Conservation (phyloP, 1,140 invertebrate genomes). For the Drosophila yakuba region DNA sequence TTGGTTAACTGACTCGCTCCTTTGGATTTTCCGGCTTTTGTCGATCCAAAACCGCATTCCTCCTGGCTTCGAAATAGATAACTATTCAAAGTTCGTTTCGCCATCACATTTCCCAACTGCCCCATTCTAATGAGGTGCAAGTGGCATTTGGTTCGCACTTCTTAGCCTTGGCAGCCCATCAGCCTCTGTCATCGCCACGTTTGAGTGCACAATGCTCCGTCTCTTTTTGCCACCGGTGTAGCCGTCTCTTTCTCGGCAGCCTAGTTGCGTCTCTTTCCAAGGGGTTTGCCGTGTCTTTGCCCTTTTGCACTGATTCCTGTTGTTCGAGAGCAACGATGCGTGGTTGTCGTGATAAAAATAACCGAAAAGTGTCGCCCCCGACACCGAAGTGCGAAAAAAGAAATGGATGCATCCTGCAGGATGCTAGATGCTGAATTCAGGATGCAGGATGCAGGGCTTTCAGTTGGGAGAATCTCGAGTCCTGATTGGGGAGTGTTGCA, state of each 20-base stretch:
- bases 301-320: constrained; percentile 68
- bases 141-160: constrained; percentile 2
- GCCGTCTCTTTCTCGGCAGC: not conserved
- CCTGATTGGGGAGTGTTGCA: constrained; percentile 28
- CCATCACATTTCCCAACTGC: not conserved
- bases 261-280: constrained; percentile 7
- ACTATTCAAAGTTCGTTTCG: not conserved
- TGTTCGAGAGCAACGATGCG: constrained; percentile 76
- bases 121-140: constrained; percentile 20
- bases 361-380: constrained; percentile 53
- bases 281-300: constrained; percentile 6
- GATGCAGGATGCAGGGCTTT: not conserved
- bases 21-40: not conserved
- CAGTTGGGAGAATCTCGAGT: not conserved
- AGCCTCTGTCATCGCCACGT: constrained; percentile 51
- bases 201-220: constrained; percentile 52
- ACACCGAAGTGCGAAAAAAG: constrained; percentile 2
- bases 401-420: constrained; percentile 17
- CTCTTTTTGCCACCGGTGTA: not conserved
- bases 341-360: constrained; percentile 76
- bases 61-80: not conserved
- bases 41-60: too few species aligned
- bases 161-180: constrained; percentile 14
- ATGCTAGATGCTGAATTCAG: not conserved
- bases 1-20: too few species aligned